Evolutionary conservation across 2,113 vertebrate genomes (phyloP), one percentile per base, ranked within the genome.

Genomic region (Pelecanoides urinatrix): DNA sequence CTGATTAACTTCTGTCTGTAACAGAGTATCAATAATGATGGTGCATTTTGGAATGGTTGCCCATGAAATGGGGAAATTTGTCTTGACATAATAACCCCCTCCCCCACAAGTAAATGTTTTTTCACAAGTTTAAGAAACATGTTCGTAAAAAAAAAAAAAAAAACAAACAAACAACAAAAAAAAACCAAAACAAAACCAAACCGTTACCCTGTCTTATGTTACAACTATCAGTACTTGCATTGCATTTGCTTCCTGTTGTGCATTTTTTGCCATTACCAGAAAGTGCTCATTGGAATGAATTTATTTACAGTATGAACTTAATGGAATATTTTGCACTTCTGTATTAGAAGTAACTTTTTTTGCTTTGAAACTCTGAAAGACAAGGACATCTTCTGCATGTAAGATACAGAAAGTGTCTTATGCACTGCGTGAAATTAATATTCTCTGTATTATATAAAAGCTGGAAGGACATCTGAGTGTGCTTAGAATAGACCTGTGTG

Each of bases 351-450:
- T 59, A 62, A 30, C 44, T 44, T 16, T 17, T 40, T 81, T 72
- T 83, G 34, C 42, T 84, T 88, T 86, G 72, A 63, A 93, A 62
- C n/a, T 55, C n/a, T 58, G 63, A 16, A n/a, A 58, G 67, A 55
- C 40, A 62, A 55, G 34, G 52, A 36, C 0, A 1, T 47, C 22
- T 84, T 26, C 8, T 61, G 36, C 17, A 5, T 38, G 9, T 52
- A n/a, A 74, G 50, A 45, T 40, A 50, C 20, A 52, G 47, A 8
- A 66, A 86, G 26, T 30, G 36, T 71, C 42, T 70, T 70, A 16
- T 1, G 4, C 26, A 49, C 10, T 73, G 34, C 0, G 1, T 73
- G 42, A 61, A 59, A 42, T 66, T 3, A 52, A 4, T 63, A 14
- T 50, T 59, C 11, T 45, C 15, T 73, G 3, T 59, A 9, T 61